These are phyloP conservation scores for Lanius collurio DNA, from an alignment of 2,113 vertebrate genomes.

Conservation along the genomic window DNA sequence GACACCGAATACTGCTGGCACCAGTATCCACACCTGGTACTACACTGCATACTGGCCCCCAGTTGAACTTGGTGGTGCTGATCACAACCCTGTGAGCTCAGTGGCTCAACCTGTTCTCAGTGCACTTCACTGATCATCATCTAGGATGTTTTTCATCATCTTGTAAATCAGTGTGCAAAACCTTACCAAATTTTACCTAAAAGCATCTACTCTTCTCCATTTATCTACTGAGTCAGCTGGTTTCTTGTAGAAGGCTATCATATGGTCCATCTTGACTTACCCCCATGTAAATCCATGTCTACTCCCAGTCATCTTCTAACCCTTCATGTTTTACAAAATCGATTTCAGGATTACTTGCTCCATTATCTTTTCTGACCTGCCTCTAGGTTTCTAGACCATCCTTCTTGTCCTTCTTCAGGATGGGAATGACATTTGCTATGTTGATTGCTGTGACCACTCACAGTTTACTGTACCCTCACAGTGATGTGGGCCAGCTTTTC, in stretches of 20 bases:
- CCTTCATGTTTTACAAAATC: not conserved
- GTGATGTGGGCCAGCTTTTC: not conserved
- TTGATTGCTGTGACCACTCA: not conserved
- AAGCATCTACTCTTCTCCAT: not conserved
- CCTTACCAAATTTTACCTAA: not conserved
- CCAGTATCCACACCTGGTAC: too few relatives aligned
- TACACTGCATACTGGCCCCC: not conserved
- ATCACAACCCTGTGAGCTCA: not conserved
- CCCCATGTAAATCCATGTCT: not conserved
- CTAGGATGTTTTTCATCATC: not conserved
- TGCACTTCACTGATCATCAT: too few relatives aligned
- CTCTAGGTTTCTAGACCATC: not conserved
- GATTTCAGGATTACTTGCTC: not conserved
- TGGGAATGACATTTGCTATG: not conserved
- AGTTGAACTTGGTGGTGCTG: not conserved
- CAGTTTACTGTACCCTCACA: not conserved
- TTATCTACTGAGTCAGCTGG: not conserved
- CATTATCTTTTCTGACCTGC: not conserved
- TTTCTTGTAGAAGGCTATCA: not conserved
- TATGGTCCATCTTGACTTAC: not conserved
- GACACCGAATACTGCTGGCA: not conserved
- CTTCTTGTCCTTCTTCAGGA: not conserved
- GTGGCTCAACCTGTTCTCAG: not conserved
- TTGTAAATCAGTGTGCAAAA: not conserved
- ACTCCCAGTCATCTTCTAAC: not conserved